A percentile compares a stretch with the other conserved stretches of the same genome.
phyloP scores from a whole-genome alignment of 2,113 vertebrate genomes.

The Scomber colias region DNA sequence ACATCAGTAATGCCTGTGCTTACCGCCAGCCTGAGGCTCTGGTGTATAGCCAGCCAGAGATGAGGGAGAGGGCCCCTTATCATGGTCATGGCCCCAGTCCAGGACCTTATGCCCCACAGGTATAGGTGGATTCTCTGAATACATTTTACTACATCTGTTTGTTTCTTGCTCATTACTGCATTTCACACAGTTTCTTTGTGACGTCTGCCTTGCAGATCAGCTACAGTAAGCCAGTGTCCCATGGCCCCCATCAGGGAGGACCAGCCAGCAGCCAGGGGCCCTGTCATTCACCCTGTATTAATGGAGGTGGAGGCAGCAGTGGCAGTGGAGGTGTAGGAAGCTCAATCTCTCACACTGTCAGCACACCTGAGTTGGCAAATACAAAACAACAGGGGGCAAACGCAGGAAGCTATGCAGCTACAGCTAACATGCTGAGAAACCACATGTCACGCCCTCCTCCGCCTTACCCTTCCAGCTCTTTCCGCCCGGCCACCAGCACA shows the following conservation, averaged over 20 bases:
- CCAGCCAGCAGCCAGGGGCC: constrained; percentile 71
- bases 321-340: constrained; percentile 79
- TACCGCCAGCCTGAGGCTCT: constrained; percentile 93
- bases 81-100: constrained; percentile 83
- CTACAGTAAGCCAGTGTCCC: constrained; percentile 88
- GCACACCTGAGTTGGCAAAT: constrained; percentile 95
- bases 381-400: constrained; percentile 88
- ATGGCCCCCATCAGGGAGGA: constrained; percentile 79
- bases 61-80: constrained; percentile 88
- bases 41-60: constrained; percentile 97
- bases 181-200: constrained; percentile 19
- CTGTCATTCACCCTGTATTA: constrained; percentile 81
- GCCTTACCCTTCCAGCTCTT: constrained; percentile 88
- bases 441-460: constrained; percentile 92
- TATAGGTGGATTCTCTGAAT: constrained; percentile 28
- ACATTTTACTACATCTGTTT: neutral
- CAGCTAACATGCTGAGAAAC: constrained; percentile 90
- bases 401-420: constrained; percentile 81
- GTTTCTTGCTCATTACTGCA: neutral
- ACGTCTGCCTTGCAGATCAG: constrained; percentile 76
- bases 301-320: constrained; percentile 48
- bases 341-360: constrained; percentile 96
- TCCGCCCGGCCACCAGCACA: constrained; percentile 95
- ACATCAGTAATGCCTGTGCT: constrained; percentile 92
- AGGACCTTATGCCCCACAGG: constrained; percentile 80